phyloP scores from a whole-genome alignment of 2,888 invertebrate genomes.

The Euspilapteryx auroguttella region DNA sequence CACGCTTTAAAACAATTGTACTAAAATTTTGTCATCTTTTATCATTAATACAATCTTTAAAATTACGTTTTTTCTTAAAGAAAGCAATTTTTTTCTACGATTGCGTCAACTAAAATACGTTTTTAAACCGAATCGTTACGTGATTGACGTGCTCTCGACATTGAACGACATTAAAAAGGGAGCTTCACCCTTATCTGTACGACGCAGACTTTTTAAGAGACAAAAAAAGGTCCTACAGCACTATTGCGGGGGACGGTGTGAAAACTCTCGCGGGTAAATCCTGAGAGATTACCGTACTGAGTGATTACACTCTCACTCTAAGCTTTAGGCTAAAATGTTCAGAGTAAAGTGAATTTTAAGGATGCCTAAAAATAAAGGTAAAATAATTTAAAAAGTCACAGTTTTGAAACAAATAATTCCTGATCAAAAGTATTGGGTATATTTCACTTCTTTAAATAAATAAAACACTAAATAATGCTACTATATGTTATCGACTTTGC shows the following conservation, averaged over 20 bases:
- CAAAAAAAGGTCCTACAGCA: conserved; percentile 25
- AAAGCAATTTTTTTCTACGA: too few relatives aligned
- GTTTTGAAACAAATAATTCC: too few relatives aligned
- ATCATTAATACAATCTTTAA: too few relatives aligned
- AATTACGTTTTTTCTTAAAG: too few relatives aligned
- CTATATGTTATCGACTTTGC: too few relatives aligned
- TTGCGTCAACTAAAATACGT: not conserved
- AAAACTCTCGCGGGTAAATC: conserved; percentile 27
- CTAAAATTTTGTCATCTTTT: too few relatives aligned
- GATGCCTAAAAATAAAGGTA: too few relatives aligned
- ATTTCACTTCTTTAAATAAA: too few relatives aligned
- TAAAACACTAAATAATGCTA: too few relatives aligned
- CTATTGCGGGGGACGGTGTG: conserved; percentile 22
- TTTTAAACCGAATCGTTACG: conserved; percentile 15
- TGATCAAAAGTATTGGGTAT: too few relatives aligned
- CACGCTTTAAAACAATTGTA: not conserved
- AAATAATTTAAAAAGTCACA: too few relatives aligned
- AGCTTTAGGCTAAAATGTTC: conserved; percentile 29
- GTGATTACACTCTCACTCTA: conserved; percentile 51
- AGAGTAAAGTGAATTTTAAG: conserved; percentile 36
- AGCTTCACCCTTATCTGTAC: conserved; percentile 29
- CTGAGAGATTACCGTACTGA: conserved; percentile 55
- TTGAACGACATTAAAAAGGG: conserved; percentile 20
- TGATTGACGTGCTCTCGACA: conserved; percentile 8
- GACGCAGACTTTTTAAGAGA: conserved; percentile 40